Base-by-base conservation (phyloP, 2,888 invertebrate genomes). In the Thysanoteuthis rhombus region DNA sequence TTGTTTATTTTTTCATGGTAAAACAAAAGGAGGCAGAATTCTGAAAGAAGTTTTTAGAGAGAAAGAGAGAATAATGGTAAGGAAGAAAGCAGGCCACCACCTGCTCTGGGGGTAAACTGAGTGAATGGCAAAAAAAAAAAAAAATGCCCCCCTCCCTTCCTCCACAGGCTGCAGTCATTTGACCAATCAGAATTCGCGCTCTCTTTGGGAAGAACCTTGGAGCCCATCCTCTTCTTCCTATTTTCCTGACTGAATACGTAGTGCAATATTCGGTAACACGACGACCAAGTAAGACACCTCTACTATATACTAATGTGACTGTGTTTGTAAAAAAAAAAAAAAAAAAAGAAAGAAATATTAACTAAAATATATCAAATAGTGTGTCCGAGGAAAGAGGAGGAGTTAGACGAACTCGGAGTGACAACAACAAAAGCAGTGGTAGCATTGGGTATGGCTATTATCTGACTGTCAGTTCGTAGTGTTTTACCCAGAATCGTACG, bases 371-470 rank as follows among this genome's bases (percentile, higher is more conserved):
- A 5, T 52, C 36, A 93, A 93, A 93, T n/a, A n/a, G n/a, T n/a
- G n/a, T n/a, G n/a, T n/a, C n/a, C n/a, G n/a, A 89, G 40, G 39
- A 89, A 93, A 52, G 93, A 92, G 93, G 90, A 45, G 89, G 93
- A 94, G 52, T 93, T 40, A 93, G 22, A 90, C 39, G 47, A 32
- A 90, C 36, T 40, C 42, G 40, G 90, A 47, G 36, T 42, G 89
- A 90, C 36, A 89, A 93, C 91, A 42, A 92, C 90, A 92, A 90
- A 92, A 90, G 90, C 93, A 93, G n/a, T 90, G 93, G 52, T 19
- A 75, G 32, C 94, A 93, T 45, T 75, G n/a, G n/a, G 75, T n/a
- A 75, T 75, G 47, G 94, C 94, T 45, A n/a, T n/a, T n/a, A 10
- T 42, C 28, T n/a, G 75, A 94, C 94, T 40, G n/a, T 75, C 28